These are phyloP conservation scores for Protodeltote pygarga DNA, from an alignment of 2,888 invertebrate species.

Conservation along the genomic window DNA sequence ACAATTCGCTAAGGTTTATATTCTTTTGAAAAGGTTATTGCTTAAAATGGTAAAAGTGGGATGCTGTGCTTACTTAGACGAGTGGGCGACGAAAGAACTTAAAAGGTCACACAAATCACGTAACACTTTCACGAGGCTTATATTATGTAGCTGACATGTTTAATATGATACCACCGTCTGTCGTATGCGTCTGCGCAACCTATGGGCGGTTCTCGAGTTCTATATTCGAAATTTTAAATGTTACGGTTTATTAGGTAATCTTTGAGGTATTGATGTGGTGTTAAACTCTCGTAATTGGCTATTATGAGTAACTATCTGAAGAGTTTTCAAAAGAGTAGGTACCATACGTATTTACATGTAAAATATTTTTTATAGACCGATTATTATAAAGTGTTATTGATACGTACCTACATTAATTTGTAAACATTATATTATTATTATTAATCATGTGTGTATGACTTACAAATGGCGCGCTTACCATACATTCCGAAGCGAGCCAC, in stretches of 20 bases:
- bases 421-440: no score
- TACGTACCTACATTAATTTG: no score
- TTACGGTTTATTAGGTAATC: conserved; percentile 34
- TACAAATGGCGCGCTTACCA: no score
- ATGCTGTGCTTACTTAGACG: conserved; percentile 50
- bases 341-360: no score
- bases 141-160: conserved; percentile 43
- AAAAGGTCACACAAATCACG: conserved; percentile 68
- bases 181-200: conserved; percentile 38
- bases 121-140: conserved; percentile 65
- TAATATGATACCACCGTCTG: conserved; percentile 19
- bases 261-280: not conserved
- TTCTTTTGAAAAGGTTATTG: conserved; percentile 9
- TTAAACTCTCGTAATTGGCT: not conserved
- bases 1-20: not conserved
- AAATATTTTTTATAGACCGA: no score
- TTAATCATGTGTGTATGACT: no score
- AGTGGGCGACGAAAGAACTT: conserved; percentile 63
- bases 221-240: conserved; percentile 44
- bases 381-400: no score
- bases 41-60: conserved; percentile 50
- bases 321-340: no score
- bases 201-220: conserved; percentile 44
- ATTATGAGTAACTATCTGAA: not conserved
- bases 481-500: no score